Evolutionary conservation across 2,113 vertebrate species (phyloP).

Genomic region (Labrus mixtus): DNA sequence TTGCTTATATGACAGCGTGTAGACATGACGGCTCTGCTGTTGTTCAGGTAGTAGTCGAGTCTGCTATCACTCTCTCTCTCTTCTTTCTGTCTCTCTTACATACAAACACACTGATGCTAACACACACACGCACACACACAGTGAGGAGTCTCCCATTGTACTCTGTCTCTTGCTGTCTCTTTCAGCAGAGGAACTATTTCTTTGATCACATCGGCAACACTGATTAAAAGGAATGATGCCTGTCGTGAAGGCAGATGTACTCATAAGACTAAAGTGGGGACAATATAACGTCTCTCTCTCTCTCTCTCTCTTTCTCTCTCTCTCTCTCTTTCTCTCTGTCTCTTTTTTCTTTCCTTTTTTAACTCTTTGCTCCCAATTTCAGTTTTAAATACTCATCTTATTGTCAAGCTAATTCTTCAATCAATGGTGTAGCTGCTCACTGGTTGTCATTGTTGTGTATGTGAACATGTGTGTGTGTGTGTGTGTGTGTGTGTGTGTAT

Average conservation of each 20-base stretch:
- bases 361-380: constrained; percentile 2
- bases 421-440: constrained; percentile 2
- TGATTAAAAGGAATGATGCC: constrained; percentile 81
- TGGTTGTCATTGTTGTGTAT: constrained; percentile 4
- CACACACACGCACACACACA: constrained; percentile 44
- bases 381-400: constrained; percentile 27
- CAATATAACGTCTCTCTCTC: constrained; percentile 35
- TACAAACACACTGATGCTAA: constrained; percentile 27
- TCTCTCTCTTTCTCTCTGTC: too few species aligned
- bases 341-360: not conserved
- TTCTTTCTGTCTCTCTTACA: too few species aligned
- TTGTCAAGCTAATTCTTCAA: constrained; percentile 22
- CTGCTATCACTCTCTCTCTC: constrained; percentile 30
- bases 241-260: constrained; percentile 65
- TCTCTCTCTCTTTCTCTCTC: not conserved
- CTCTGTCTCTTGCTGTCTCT: constrained; percentile 67
- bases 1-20: constrained; percentile 77
- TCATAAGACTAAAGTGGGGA: constrained; percentile 59
- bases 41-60: constrained; percentile 53
- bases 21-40: constrained; percentile 74
- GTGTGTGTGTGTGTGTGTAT: constrained; percentile 36
- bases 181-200: constrained; percentile 66
- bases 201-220: constrained; percentile 75
- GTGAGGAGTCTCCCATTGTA: constrained; percentile 63
- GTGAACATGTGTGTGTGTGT: constrained; percentile 6